Conservation (phyloP, 2,888 invertebrate genomes). For the Thysanoteuthis rhombus region DNA sequence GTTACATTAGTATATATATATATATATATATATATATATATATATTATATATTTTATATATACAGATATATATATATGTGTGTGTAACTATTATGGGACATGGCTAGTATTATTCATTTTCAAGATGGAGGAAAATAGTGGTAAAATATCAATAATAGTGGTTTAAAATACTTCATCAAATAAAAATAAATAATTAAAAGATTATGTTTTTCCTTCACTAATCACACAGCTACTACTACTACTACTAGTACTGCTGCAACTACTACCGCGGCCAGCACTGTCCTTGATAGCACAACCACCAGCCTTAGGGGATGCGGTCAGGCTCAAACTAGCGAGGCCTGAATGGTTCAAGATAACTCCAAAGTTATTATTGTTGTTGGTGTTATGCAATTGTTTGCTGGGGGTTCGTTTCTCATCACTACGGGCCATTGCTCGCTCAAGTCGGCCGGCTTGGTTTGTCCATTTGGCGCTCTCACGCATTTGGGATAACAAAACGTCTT, state of each 20-base stretch:
- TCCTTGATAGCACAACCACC: neutral
- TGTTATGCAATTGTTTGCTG: neutral
- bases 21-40: no score
- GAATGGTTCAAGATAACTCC: neutral
- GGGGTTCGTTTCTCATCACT: neutral
- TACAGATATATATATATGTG: no score
- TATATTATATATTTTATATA: no score
- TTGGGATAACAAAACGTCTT: conserved; percentile 58
- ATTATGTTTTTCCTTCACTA: neutral
- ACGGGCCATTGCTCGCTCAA: conserved; percentile 54
- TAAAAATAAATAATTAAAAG: no score
- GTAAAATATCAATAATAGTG: no score
- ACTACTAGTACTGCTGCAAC: neutral
- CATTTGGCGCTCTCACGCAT: conserved; percentile 58
- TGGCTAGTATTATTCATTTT: no score
- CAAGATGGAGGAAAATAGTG: no score
- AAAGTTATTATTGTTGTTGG: conserved; percentile 24
- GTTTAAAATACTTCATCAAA: no score
- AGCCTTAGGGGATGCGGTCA: neutral
- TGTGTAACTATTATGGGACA: no score
- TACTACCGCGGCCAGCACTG: neutral
- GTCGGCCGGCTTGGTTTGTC: conserved; percentile 53
- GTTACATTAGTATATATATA: no score
- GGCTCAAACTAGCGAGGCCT: neutral
- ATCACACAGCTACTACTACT: neutral